These are phyloP conservation scores for Phoeniculus purpureus DNA, from an alignment of 2,797 vertebrate genomes.

Conservation along the genomic window DNA sequence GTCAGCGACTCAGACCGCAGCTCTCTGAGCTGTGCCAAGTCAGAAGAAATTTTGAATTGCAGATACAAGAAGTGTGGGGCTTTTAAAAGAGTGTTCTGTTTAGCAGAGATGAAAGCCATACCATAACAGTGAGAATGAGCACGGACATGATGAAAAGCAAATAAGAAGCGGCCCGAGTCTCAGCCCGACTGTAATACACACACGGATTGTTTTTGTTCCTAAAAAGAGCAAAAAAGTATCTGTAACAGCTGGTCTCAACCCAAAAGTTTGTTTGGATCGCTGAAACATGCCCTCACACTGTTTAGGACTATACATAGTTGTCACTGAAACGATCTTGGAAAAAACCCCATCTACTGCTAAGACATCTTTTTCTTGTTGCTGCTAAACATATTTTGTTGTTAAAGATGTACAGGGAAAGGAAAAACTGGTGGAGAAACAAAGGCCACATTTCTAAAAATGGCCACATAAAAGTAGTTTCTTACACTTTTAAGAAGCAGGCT, in stretches of 20 bases:
- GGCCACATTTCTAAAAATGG: constrained; percentile 17
- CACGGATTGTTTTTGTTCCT: constrained; percentile 61
- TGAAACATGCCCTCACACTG: background rate
- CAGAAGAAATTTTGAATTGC: constrained; percentile 37
- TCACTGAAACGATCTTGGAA: constrained; percentile 22
- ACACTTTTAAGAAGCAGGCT: background rate
- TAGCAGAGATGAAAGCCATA: constrained; percentile 69
- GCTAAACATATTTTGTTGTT: constrained; percentile 29
- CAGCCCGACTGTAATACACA: constrained; percentile 30
- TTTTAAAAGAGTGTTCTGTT: constrained; percentile 36
- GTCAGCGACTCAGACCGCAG: background rate
- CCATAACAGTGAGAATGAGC: constrained; percentile 65
- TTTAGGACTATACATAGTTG: constrained; percentile 16
- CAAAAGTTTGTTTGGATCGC: constrained; percentile 53
- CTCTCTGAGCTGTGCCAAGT: constrained; percentile 14
- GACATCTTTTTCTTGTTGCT: background rate
- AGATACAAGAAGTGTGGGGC: constrained; percentile 14
- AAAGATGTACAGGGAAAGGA: background rate
- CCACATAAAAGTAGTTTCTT: background rate
- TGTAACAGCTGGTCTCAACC: constrained; percentile 41
- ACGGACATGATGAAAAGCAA: constrained; percentile 54
- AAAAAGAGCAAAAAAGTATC: constrained; percentile 60
- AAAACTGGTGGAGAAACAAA: constrained; percentile 24
- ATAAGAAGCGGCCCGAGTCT: constrained; percentile 40
- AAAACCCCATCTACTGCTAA: constrained; percentile 29